Base-by-base conservation (phyloP, 2,888 invertebrate genomes). In the Molorchus minor region DNA sequence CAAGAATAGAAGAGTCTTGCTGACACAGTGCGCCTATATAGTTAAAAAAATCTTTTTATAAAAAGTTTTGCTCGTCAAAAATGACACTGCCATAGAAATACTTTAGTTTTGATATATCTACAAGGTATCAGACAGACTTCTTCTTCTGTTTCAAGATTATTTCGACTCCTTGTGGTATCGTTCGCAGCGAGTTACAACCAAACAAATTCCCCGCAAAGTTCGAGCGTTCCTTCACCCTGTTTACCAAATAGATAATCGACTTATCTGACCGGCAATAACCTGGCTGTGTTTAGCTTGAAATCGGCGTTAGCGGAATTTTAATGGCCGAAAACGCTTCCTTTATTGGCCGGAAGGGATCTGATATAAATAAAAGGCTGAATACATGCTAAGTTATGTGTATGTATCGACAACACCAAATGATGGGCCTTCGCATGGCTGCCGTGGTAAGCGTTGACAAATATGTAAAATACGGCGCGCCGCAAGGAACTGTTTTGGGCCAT, bases 251-350 rank as follows among this genome's bases (percentile, higher is more conserved):
- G 35, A 20, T 38, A 36, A 29, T 44, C 16, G n/a, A 19, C 15
- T 10, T 38, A 38, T 49, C 36, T 25, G 49, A 49, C 49, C 15
- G 19, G 3, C 29, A 38, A 19, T 49, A 49, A 49, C 49, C 49
- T 25, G 8, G 8, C 49, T 36, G n/a, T 38, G 25, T 13, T 36
- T 21, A 49, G 38, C 35, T 15, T 29, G 35, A 20, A 38, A 33
- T 16, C 29, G 8, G n/a, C 35, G 47, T 36, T 35, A 10, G 12
- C 15, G 21, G 49, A 49, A 38, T 49, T 49, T 49, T 40, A 49
- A 47, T 47, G 20, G 7, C 20, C 46, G 3, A 47, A 47, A 47
- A 17, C 12, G 33, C 33, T 33, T 33, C 33, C n/a, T 35, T 33
- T 33, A 33, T 10, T 17, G 16, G 35, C 2, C n/a, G 20, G 20